Evolutionary conservation across 2,797 vertebrate genomes (phyloP).

Genomic region (Pogoniulus pusillus): DNA sequence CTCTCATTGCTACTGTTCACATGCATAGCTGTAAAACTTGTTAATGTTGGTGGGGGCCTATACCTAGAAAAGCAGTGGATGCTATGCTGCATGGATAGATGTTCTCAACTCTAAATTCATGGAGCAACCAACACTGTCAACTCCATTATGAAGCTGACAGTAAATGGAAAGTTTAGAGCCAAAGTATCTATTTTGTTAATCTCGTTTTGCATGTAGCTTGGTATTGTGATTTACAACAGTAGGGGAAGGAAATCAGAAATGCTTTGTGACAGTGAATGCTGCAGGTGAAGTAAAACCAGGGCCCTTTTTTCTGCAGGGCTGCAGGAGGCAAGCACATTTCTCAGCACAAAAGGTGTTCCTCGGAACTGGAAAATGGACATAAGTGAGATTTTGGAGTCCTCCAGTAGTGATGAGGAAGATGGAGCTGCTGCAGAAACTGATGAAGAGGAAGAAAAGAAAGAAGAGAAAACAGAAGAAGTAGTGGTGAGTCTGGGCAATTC

Average conservation of each 20-base stretch:
- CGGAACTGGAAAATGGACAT: conserved; percentile 96
- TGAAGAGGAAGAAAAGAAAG: conserved; percentile 80
- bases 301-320: conserved; percentile 78
- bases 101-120: neutral
- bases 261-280: neutral
- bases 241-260: neutral
- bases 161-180: neutral
- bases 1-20: neutral
- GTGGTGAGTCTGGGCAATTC: conserved; percentile 57
- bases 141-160: too few relatives aligned
- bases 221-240: neutral
- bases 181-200: neutral
- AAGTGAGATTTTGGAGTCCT: conserved; percentile 95
- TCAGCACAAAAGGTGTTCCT: conserved; percentile 82
- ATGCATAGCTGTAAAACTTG: neutral
- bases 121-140: neutral
- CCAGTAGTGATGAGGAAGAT: conserved; percentile 92
- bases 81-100: neutral
- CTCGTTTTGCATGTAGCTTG: neutral
- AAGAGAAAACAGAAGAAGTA: conserved; percentile 82
- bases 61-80: neutral
- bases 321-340: conserved; percentile 83
- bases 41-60: neutral
- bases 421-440: conserved; percentile 78
- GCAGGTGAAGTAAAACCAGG: neutral